A percentile compares a stretch with the other conserved stretches of the same genome.
Conservation (phyloP, 2,113 vertebrate genomes). For the Rattus norvegicus region DNA sequence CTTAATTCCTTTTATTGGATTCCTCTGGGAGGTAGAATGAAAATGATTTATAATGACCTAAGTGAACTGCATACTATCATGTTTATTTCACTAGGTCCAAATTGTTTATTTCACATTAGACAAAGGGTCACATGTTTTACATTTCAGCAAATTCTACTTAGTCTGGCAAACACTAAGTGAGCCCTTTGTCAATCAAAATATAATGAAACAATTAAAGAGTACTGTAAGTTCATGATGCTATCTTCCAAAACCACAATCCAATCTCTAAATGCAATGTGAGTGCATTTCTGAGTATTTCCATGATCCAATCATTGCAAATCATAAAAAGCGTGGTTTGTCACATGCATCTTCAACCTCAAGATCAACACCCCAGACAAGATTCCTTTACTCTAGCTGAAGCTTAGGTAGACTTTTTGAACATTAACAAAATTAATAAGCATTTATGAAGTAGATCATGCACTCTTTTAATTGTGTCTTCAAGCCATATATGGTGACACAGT, state of each 20-base stretch:
- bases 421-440: not conserved
- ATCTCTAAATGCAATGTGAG: not conserved
- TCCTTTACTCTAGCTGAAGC: not conserved
- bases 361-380: not conserved
- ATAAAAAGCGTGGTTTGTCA: not conserved
- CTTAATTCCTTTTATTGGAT: conserved; percentile 1
- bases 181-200: not conserved
- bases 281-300: not conserved
- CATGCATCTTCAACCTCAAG: not conserved
- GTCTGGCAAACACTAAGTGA: conserved; percentile 8
- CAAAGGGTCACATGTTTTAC: not conserved
- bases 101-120: conserved; percentile 28
- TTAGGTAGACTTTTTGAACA: not conserved
- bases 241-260: not conserved
- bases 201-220: not conserved
- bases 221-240: not conserved
- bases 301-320: not conserved
- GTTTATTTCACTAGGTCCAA: conserved; percentile 16
- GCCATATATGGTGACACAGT: not conserved
- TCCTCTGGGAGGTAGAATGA: not conserved
- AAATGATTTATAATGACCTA: conserved; percentile 23
- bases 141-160: not conserved
- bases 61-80: not conserved
- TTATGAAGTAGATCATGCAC: not conserved
- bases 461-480: not conserved